Evolutionary conservation across 1,140 invertebrate genomes (phyloP).

Genomic region (Ceratina australensis): DNA sequence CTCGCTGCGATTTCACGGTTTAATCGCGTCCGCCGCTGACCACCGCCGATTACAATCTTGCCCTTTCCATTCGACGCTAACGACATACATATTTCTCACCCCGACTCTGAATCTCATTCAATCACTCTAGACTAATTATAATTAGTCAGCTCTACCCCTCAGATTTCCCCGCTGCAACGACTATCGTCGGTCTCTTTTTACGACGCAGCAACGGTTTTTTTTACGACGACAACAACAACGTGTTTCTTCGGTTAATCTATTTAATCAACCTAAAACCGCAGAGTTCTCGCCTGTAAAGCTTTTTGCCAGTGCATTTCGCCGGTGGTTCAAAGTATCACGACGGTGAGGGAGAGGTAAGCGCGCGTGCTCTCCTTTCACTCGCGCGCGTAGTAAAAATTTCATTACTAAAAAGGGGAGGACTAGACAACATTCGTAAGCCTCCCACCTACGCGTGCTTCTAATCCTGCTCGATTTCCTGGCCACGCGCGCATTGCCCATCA

Average conservation of each 20-base stretch:
- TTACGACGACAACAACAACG: too few relatives aligned
- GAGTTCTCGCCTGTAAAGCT: not conserved
- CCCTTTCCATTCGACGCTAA: not conserved
- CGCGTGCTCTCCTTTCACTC: not conserved
- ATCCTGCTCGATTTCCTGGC: not conserved
- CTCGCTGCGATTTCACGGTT: too few relatives aligned
- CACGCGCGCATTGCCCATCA: not conserved
- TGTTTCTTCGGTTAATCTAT: not conserved
- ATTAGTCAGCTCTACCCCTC: too few relatives aligned
- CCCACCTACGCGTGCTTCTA: not conserved
- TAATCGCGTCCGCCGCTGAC: slow-evolving; percentile 7
- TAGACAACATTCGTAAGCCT: not conserved
- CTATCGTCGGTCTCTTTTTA: too few relatives aligned
- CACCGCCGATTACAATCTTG: slow-evolving; percentile 51
- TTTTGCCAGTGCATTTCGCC: not conserved
- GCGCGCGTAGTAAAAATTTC: slow-evolving; percentile 8
- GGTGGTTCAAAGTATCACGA: not conserved
- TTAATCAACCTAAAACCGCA: slow-evolving; percentile 26
- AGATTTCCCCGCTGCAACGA: too few relatives aligned
- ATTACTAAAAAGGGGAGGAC: slow-evolving; percentile 15
- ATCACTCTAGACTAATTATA: too few relatives aligned
- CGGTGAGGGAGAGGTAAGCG: not conserved
- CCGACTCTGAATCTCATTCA: too few relatives aligned
- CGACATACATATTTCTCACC: too few relatives aligned
- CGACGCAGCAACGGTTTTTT: too few relatives aligned